A percentile compares a stretch with the other conserved stretches of the same genome.
phyloP scores from a whole-genome alignment of 2,113 vertebrate species.

The Dasyornis broadbenti region DNA sequence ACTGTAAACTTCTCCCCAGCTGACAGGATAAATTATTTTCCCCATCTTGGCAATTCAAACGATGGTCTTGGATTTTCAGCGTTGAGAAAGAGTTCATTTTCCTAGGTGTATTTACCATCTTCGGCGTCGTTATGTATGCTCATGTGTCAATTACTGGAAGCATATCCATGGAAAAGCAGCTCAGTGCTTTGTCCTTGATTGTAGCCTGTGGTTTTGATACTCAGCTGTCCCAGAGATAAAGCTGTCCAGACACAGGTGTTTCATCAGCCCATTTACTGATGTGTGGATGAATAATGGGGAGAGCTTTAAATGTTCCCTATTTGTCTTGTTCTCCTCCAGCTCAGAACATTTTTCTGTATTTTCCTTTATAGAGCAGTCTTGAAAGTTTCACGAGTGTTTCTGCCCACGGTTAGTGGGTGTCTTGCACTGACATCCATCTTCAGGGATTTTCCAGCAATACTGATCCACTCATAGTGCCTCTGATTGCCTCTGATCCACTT shows the following conservation, averaged over 20 bases:
- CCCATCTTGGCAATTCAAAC: not conserved
- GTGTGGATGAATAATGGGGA: rapidly evolving
- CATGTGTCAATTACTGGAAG: not conserved
- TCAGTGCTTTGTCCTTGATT: not conserved
- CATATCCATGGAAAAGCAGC: not conserved
- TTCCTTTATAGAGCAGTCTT: not conserved
- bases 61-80: not conserved
- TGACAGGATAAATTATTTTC: not conserved
- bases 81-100: not conserved
- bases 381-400: not conserved
- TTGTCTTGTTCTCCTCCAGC: not conserved
- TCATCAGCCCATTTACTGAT: not conserved
- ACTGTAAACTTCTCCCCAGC: not conserved
- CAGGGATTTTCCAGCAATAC: not conserved
- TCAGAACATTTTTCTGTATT: not conserved
- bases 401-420: not conserved
- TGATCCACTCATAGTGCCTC: not conserved
- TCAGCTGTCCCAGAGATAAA: not conserved
- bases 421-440: not conserved
- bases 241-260: not conserved
- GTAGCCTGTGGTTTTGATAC: not conserved
- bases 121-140: not conserved
- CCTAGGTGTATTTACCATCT: not conserved
- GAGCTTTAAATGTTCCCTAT: not conserved
- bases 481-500: not conserved